phyloP scores from a whole-genome alignment of 2,113 vertebrate species.

The Lepus europaeus region DNA sequence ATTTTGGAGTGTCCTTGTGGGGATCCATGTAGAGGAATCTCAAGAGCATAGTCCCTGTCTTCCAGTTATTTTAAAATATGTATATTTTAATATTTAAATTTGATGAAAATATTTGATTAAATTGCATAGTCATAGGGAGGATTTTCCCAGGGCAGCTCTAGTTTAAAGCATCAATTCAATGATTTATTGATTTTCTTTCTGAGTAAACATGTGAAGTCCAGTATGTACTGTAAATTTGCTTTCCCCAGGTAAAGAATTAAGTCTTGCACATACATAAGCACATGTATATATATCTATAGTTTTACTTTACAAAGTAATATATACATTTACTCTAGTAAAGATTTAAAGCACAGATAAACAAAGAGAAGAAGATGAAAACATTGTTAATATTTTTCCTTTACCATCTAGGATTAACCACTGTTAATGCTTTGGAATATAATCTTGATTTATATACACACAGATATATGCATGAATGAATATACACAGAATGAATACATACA shows the following conservation, averaged over 20 bases:
- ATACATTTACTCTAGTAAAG: neutral
- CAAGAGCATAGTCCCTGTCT: neutral
- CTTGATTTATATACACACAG: neutral
- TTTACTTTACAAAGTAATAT: neutral
- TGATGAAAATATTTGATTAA: conserved; percentile 2
- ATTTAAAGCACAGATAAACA: neutral
- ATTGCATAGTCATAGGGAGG: neutral
- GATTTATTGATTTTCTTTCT: neutral
- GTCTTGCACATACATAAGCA: neutral
- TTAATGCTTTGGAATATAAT: neutral
- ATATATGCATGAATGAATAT: neutral
- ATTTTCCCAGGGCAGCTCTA: neutral
- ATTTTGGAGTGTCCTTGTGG: neutral
- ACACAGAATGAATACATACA: neutral
- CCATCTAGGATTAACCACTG: neutral
- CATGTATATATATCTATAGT: neutral
- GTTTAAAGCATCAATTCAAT: neutral
- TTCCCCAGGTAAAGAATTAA: conserved; percentile 19
- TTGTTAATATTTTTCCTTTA: neutral
- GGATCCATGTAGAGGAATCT: neutral
- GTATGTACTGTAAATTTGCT: conserved; percentile 18
- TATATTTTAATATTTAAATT: neutral
- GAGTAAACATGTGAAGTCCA: neutral
- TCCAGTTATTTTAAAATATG: conserved; percentile 33
- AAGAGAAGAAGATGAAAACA: neutral